Conservation (phyloP, 2,113 vertebrate species). For the Dipodomys stephensi region DNA sequence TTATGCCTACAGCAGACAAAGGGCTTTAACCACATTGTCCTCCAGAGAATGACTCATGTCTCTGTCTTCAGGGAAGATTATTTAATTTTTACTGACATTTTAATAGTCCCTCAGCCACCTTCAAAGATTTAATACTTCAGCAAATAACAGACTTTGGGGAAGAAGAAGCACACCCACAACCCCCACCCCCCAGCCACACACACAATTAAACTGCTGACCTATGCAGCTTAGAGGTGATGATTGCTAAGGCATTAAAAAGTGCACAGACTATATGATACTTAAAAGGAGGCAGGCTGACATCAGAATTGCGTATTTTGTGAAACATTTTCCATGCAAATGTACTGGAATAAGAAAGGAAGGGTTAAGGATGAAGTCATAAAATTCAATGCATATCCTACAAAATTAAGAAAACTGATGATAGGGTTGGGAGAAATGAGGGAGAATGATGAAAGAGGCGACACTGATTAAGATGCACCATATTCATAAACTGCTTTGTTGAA, state of each 20-base stretch:
- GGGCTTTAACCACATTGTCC: not conserved
- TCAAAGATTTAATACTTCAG: slow-evolving; percentile 63
- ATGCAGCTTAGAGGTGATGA: not conserved
- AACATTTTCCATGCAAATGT: slow-evolving; percentile 13
- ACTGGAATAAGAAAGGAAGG: not conserved
- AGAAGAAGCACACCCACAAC: not conserved
- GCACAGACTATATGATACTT: not conserved
- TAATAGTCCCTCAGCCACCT: slow-evolving; percentile 53
- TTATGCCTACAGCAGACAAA: slow-evolving; percentile 32
- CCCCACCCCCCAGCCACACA: not conserved
- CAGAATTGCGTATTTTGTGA: not conserved
- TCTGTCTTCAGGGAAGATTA: not conserved
- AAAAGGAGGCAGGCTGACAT: not conserved
- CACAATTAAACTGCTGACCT: slow-evolving; percentile 31
- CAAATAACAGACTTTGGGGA: slow-evolving; percentile 64
- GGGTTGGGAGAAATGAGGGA: too few relatives aligned
- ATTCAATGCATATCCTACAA: too few relatives aligned
- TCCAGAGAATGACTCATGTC: not conserved
- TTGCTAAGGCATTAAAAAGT: slow-evolving; percentile 35
- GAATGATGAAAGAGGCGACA: too few relatives aligned
- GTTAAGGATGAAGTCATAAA: not conserved
- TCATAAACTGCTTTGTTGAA: too few relatives aligned
- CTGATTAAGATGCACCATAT: too few relatives aligned
- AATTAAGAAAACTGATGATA: too few relatives aligned
- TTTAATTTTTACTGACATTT: slow-evolving; percentile 74